Base-by-base conservation (phyloP, 2,888 invertebrate genomes). In the Hipparchia semele region DNA sequence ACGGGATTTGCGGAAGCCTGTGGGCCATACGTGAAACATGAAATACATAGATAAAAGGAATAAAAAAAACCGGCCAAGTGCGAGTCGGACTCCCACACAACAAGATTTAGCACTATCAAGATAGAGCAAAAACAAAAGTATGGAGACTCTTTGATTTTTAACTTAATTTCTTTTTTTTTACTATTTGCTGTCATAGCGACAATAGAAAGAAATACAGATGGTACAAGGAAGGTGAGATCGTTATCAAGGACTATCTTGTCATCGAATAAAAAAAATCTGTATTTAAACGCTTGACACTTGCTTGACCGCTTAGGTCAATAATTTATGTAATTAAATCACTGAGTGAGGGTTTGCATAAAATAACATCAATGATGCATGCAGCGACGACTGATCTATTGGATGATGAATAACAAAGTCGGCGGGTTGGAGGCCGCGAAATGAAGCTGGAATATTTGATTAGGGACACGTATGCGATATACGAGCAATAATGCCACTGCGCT, bases 1-100 rank as follows among this genome's bases (percentile, higher is more conserved):
- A 93, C 45, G 92, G 92, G 39, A 91, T 91, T 54, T 92, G 92
- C 1, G 92, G 90, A 73, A 87, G 84, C 82, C 92, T 93, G 86
- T 4, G 68, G 71, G 74, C 65, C 73, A 79, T 78, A 59, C 53
- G 45, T 39, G 23, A 23, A 23, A 61, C 10, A 33, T 39, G 13
- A 45, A 4, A 39, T 39, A 5, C 39, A 39, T 39, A 39, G 39
- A 4, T 39, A 39, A 39, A 39, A 39, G 0, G 39, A 39, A 39
- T 39, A 39, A 4, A 39, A 39, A 39, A 39, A 39, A 39, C 39
- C 39, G 39, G 39, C 39, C 39, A 39, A 39, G 39, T 39, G 39
- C 39, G 5, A 1, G 39, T 39, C 39, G 39, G 39, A 39, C 39
- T 5, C 5, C 2, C 39, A 39, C 39, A 39, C 39, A 39, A 39